Evolutionary conservation across 2,113 vertebrate species (phyloP), one percentile per base, ranked within the genome.

Genomic region (Engraulis encrasicolus): DNA sequence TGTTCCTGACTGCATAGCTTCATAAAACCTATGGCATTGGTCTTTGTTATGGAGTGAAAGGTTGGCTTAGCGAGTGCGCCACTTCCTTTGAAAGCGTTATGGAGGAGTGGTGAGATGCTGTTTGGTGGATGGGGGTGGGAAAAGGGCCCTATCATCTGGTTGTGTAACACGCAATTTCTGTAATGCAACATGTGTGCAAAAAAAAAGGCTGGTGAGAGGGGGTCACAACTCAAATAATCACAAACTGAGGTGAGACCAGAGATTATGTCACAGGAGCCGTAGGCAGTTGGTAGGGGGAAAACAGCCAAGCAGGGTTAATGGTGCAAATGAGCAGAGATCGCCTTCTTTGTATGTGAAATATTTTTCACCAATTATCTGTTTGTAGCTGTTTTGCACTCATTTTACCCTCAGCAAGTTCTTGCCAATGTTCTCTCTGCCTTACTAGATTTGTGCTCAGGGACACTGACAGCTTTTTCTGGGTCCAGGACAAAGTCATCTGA

Each of bases 121-220:
- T 20, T 27, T 5, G n/a, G 58, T 6, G 5, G 58, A 1, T n/a
- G 23, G 61, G 61, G 0, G 61, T 23, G 61, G 61, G 27, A 31
- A 82, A 50, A 50, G 52, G 85, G 83, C 78, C 81, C 84, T 79
- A 82, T 61, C 12, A 14, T 45, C 78, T 82, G 37, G 80, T 82
- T 86, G 84, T 81, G 82, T 81, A 87, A 87, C 15, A 27, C 85
- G 86, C 82, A 81, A 84, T 90, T 89, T 90, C 82, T 77, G 86
- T 87, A 91, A 90, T 85, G 79, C 52, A 34, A 89, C 83, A 81
- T 82, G 78, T 82, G 78, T 85, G 83, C 86, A 78, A 79, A 71
- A 48, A n/a, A 7, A 52, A 54, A 48, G 40, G 85, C 78, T 80
- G 80, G 80, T 86, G 87, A 88, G n/a, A n/a, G n/a, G 84, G 85